Evolutionary conservation across 1,140 invertebrate species (phyloP).

Genomic region (Aphaenogaster floridana): DNA sequence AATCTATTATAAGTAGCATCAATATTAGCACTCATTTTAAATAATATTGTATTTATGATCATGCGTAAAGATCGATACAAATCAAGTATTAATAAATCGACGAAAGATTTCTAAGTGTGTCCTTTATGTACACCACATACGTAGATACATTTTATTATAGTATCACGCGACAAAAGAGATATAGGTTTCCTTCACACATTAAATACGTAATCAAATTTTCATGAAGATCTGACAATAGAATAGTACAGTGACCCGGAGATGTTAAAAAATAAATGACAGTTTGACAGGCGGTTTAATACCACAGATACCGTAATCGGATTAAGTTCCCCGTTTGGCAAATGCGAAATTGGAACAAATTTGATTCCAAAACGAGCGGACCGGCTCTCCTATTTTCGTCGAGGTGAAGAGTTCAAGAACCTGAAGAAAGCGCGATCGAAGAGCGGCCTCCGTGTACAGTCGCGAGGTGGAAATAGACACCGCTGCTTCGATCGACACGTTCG

Average conservation of each 20-base stretch:
- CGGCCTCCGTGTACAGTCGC: conserved; percentile 17
- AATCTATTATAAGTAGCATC: no score
- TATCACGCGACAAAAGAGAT: not conserved
- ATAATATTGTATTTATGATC: not conserved
- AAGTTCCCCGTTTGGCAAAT: conserved; percentile 55
- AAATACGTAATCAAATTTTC: not conserved
- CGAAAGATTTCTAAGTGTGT: not conserved
- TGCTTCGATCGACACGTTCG: conserved; percentile 22
- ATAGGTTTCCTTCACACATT: not conserved
- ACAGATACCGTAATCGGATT: conserved; percentile 35
- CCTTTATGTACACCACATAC: not conserved
- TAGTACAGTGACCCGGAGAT: conserved; percentile 13
- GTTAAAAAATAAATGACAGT: conserved; percentile 42
- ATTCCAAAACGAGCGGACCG: conserved; percentile 55
- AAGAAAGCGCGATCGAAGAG: not conserved
- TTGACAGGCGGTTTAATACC: conserved; percentile 38
- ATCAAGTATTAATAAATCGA: not conserved
- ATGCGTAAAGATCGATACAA: not conserved
- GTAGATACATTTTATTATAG: not conserved
- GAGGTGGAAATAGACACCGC: conserved; percentile 39
- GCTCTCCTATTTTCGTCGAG: conserved; percentile 66
- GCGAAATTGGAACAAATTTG: conserved; percentile 66
- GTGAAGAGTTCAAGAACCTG: conserved; percentile 73
- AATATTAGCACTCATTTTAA: conserved; percentile 6
- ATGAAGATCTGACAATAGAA: not conserved